Evolutionary conservation across 2,113 vertebrate genomes (phyloP), one percentile per base, ranked within the genome.

Genomic region (Miniopterus natalensis): DNA sequence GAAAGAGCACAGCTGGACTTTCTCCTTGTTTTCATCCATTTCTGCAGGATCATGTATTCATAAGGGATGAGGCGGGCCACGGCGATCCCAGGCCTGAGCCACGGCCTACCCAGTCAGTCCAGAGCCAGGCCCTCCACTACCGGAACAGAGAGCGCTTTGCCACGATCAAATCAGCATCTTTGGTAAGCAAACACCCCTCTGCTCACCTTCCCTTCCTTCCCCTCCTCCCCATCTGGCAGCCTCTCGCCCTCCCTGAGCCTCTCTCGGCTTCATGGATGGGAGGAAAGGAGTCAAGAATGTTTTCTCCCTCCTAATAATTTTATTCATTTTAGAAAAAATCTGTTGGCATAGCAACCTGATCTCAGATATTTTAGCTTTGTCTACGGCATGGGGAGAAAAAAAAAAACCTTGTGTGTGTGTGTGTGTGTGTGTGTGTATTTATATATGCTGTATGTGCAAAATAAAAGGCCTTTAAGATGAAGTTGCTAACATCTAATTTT

Each of bases 161-260:
- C 98, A 99, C 99, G 98, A 99, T 99, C 98, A 99, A 99, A 98
- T 99, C 99, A 94, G 99, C 99, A 94, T 99, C 99, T 97, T 99
- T 99, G 99, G 99, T 99, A 98, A 99, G 99, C 98, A 83, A 97
- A 98, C 97, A 97, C 97, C 98, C 97, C 98, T 96, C 96, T 98
- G 84, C 97, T 97, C 96, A 97, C 95, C 97, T 97, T 97, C 95
- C 96, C 93, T 97, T 94, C 95, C 97, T 97, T 96, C 96, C 97
- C 97, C 97, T 97, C 98, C 97, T 96, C 97, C 97, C 96, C 89
- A 95, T 96, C 97, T 97, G 96, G 96, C 98, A 97, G 94, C 97
- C 96, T 96, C 97, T 94, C 90, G 73, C 96, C 97, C 97, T 97
- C 97, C 95, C 97, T 93, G 94, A 97, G 95, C 97, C 95, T 96